These are phyloP conservation scores for Otis tarda DNA, from an alignment of 2,113 vertebrate species.

Conservation along the genomic window DNA sequence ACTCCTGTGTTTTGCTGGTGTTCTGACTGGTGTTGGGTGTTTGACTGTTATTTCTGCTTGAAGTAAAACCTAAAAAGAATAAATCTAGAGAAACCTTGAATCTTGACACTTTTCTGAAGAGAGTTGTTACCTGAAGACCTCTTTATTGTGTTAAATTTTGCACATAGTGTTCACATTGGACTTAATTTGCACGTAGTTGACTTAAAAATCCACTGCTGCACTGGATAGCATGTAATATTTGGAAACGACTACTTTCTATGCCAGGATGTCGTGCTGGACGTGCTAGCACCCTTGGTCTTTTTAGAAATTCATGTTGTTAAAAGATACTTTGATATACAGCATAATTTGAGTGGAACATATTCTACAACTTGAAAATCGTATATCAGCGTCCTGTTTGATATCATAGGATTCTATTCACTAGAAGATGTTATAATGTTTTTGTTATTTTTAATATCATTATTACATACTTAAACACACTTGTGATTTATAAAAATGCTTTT, in stretches of 20 bases:
- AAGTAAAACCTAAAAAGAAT: neutral
- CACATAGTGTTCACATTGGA: neutral
- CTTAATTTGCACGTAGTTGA: neutral
- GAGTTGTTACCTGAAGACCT: neutral
- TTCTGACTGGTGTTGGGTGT: neutral
- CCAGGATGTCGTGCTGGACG: neutral
- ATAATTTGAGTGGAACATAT: neutral
- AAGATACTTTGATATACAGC: neutral
- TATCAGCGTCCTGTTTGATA: neutral
- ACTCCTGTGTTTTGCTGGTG: neutral
- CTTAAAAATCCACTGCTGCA: neutral
- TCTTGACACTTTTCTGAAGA: neutral
- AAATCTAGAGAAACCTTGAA: neutral
- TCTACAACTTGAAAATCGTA: neutral
- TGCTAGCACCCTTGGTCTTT: neutral
- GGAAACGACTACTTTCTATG: neutral
- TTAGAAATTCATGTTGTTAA: neutral
- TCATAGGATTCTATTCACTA: neutral
- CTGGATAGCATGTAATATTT: neutral
- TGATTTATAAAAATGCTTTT: neutral
- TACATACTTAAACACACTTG: neutral
- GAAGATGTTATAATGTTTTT: neutral
- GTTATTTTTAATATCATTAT: neutral
- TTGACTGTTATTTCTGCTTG: neutral
- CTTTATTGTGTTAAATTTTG: neutral